Base-by-base conservation (phyloP, 2,113 vertebrate genomes). In the Elachura formosa region DNA sequence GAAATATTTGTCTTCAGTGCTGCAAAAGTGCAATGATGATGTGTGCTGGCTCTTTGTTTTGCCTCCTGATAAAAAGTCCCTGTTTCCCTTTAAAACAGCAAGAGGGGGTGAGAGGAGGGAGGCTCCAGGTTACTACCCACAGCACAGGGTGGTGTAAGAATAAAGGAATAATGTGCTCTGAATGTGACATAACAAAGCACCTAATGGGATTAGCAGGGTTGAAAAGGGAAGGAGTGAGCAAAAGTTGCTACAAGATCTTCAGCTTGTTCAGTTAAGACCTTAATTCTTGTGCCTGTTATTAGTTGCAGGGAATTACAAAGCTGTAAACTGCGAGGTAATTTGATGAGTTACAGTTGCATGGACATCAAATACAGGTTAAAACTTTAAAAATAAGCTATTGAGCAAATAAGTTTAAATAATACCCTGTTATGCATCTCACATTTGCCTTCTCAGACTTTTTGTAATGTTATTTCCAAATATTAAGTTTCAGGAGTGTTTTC, bases 41-140 rank as follows among this genome's bases (percentile, higher is more conserved):
- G 43, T 52, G 17, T 9, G 4, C 9, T 59, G n/a, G 14, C 59
- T 84, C 34, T 16, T 74, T 0, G 0, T 0, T 59, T 64, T 78
- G 46, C 10, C 52, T 55, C 14, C 28, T 11, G 67, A 26, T 49
- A 68, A 59, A 74, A 74, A 15, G 20, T 81, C 46, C 34, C 21
- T 68, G 31, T 58, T 67, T 67, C 19, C 15, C 19, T 4, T 40
- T 51, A 12, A 21, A 64, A 23, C n/a, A 90, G 62, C 55, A 43
- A 10, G 36, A 43, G 49, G 78, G 87, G 67, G 40, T 19, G 45
- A 10, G 2, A 33, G 58, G 34, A 72, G 11, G 23, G 49, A 91
- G 48, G 21, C 72, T 88, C 58, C 63, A 18, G 51, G 54, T 76
- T 40, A n/a, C 64, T 82, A 71, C 75, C 54, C 62, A 15, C 9